These are phyloP conservation scores for Lathronympha strigana DNA, from an alignment of 2,888 invertebrate genomes.

Conservation along the genomic window DNA sequence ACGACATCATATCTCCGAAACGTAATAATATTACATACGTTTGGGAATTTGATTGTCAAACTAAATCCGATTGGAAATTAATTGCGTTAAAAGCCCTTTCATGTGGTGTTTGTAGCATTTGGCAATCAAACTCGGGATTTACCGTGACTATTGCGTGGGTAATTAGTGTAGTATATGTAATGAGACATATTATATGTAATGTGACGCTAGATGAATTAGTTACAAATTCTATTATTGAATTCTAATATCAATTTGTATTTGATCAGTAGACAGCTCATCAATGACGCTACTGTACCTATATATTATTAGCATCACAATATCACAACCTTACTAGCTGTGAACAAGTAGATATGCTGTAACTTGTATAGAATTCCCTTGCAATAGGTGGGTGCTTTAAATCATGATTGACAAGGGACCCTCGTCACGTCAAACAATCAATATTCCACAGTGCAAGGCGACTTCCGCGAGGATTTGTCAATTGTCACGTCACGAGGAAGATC, in stretches of 20 bases:
- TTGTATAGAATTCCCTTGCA: constrained; percentile 8
- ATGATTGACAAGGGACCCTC: constrained; percentile 52
- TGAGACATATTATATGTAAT: too few species aligned
- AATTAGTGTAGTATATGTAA: too few species aligned
- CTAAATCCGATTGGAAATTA: not conserved
- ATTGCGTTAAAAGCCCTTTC: not conserved
- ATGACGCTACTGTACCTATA: constrained; percentile 10
- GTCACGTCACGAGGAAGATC: constrained; percentile 46
- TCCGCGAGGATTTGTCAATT: constrained; percentile 64
- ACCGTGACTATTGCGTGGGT: too few species aligned
- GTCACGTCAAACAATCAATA: constrained; percentile 61
- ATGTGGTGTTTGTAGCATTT: too few species aligned
- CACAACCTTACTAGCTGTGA: not conserved
- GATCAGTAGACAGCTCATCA: not conserved
- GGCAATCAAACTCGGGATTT: too few species aligned
- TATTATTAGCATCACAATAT: constrained; percentile 16
- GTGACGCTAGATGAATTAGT: too few species aligned
- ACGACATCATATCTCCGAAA: too few species aligned
- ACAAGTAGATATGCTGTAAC: not conserved
- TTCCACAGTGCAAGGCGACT: constrained; percentile 55
- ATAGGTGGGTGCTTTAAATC: constrained; percentile 37
- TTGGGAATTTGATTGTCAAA: not conserved
- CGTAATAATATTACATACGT: not conserved
- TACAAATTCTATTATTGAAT: too few species aligned
- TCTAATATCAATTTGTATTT: not conserved